Evolutionary conservation across 2,113 vertebrate species (phyloP), one percentile per base, ranked within the genome.

Genomic region (Hiodon alosoides): DNA sequence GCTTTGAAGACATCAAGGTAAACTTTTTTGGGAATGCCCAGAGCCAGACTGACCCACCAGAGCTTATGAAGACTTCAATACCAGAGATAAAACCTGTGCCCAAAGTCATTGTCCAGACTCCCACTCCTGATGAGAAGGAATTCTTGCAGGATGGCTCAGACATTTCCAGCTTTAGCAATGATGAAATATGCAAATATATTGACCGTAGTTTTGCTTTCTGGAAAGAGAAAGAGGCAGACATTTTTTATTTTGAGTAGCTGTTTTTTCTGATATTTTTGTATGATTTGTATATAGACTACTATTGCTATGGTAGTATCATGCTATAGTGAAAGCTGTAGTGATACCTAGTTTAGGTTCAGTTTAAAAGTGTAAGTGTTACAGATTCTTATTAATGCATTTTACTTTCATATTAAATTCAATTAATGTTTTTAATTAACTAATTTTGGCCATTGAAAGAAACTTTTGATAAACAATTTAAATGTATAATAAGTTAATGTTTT

Each of bases 181-280:
- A 94, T 3, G 97, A 98, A 67, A 93, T 98, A 52, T 98, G 95
- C 74, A 92, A 92, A 78, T 98, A 95, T 85, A 95, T 99, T 3
- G 91, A 96, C 78, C 92, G 96, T 1, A 99, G 97, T 85, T 99
- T 98, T 64, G 91, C 97, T 76, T 99, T 98, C 87, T 99, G 97
- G 97, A 99, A 98, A 86, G 95, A 98, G 82, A 98, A 95, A 17
- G 96, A 99, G 73, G 94, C 95, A 0, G 97, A 98, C 86, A 94
- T 99, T 83, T 97, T 98, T 90, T 85, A 89, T 82, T 89, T 91
- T 31, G 31, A 31, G 31, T 31, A 31, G 31, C 73, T 77, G 72
- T 78, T 79, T 55, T 59, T 85, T 80, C 74, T 76, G 16, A 79
- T 73, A 74, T 73, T 83, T 74, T 85, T 82, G 8, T 80, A 85